phyloP scores from a whole-genome alignment of 2,888 invertebrate species.

The Parnassius smintheus region DNA sequence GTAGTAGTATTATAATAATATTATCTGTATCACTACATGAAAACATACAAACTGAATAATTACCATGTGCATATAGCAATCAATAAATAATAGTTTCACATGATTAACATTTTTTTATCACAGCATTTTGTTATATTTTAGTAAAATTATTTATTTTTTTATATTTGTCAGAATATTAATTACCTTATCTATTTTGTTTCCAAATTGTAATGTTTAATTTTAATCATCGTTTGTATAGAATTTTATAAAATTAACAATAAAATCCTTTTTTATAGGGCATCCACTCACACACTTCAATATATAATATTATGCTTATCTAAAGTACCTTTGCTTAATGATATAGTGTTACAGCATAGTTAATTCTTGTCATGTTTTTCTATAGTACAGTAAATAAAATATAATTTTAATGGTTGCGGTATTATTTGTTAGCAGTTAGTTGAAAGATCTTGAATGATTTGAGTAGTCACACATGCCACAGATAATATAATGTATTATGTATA shows the following conservation, averaged over 20 bases:
- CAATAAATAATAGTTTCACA: constrained; percentile 35
- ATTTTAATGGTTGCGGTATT: constrained; percentile 12
- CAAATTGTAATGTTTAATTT: not conserved
- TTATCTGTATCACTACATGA: constrained; percentile 19
- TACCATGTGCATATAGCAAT: constrained; percentile 35
- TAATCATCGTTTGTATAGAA: constrained; percentile 5
- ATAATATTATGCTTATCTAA: not conserved
- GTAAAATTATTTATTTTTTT: constrained; percentile 35
- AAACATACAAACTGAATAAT: constrained; percentile 20
- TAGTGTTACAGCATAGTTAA: constrained; percentile 17
- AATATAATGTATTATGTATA: too few relatives aligned
- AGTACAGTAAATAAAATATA: constrained; percentile 7
- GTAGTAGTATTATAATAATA: constrained; percentile 22
- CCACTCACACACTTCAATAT: constrained; percentile 9
- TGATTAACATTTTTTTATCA: constrained; percentile 29
- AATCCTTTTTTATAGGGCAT: constrained; percentile 8
- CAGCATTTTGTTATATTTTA: constrained; percentile 29
- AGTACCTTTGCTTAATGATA: constrained; percentile 10
- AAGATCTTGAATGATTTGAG: constrained; percentile 10
- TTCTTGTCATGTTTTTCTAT: constrained; percentile 2
- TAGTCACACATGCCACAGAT: too few relatives aligned
- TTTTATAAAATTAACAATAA: constrained; percentile 13
- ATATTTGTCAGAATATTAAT: constrained; percentile 39
- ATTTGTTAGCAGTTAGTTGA: constrained; percentile 5
- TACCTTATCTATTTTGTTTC: not conserved